Evolutionary conservation across 2,888 invertebrate species (phyloP).

Genomic region (Polyommatus iphigenia): DNA sequence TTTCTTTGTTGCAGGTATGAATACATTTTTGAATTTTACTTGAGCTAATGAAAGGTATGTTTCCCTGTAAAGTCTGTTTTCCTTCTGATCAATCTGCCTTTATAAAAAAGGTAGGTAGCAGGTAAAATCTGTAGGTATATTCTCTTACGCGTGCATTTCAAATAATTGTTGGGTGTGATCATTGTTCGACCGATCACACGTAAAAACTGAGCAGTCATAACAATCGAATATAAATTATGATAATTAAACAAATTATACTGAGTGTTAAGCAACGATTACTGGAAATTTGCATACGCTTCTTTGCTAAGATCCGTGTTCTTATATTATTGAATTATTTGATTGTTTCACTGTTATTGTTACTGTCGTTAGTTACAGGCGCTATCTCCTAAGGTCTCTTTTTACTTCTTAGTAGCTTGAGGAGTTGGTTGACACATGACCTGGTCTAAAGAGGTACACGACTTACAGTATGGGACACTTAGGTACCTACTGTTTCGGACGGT

Average conservation of each 20-base stretch:
- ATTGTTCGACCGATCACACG: background rate
- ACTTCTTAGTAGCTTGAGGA: no score
- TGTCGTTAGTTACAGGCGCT: background rate
- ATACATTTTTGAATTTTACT: background rate
- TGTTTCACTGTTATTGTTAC: background rate
- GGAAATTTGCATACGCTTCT: slow-evolving; percentile 12
- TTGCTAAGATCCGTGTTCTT: background rate
- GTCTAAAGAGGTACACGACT: no score
- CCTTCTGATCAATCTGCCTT: background rate
- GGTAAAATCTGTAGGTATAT: background rate
- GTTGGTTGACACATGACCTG: no score
- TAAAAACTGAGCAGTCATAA: background rate
- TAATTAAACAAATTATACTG: slow-evolving; percentile 27
- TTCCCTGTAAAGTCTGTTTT: background rate
- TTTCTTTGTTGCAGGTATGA: slow-evolving; percentile 18
- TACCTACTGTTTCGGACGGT: no score
- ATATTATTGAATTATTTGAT: background rate
- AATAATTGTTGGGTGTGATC: background rate
- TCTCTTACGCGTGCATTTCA: background rate
- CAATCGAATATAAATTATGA: slow-evolving; percentile 28
- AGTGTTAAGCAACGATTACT: slow-evolving; percentile 12
- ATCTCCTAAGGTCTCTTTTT: background rate
- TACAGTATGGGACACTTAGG: no score
- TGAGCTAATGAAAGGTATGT: background rate
- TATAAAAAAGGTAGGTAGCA: background rate